Evolutionary conservation across 2,888 invertebrate genomes (phyloP).

Genomic region (Lepidocyrtinus sp.): DNA sequence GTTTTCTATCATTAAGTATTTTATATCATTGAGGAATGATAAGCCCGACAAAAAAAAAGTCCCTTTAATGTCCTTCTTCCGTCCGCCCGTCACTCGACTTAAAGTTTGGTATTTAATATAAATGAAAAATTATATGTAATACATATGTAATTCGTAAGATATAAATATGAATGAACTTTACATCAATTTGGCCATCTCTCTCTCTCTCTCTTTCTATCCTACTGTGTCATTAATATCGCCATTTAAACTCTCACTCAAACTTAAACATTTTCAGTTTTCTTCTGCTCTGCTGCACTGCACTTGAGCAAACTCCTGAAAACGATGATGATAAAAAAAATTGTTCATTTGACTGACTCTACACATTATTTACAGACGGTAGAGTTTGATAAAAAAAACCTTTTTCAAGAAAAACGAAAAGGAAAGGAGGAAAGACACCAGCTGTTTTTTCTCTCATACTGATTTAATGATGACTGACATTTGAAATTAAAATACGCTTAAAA

Average conservation of each 20-base stretch:
- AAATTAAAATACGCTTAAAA: slow-evolving; percentile 8
- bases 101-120: no score
- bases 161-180: slow-evolving; percentile 18
- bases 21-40: no score
- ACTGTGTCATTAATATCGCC: background rate
- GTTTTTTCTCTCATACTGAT: background rate
- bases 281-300: background rate
- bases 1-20: no score
- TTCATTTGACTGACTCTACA: background rate
- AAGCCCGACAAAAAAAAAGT: no score
- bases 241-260: slow-evolving; percentile 16
- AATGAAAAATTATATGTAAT: background rate
- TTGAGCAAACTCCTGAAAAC: background rate
- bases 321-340: background rate
- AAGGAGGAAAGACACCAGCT: slow-evolving; percentile 14
- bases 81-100: slow-evolving; percentile 4
- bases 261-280: no score
- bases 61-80: slow-evolving; percentile 28
- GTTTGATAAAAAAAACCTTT: no score
- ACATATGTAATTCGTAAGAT: background rate
- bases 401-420: no score
- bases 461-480: slow-evolving; percentile 14
- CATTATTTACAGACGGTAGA: background rate
- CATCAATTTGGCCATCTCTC: slow-evolving; percentile 19
- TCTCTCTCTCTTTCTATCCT: background rate